Evolutionary conservation across 2,797 vertebrate genomes (phyloP).

Genomic region (Liparis tanakae): DNA sequence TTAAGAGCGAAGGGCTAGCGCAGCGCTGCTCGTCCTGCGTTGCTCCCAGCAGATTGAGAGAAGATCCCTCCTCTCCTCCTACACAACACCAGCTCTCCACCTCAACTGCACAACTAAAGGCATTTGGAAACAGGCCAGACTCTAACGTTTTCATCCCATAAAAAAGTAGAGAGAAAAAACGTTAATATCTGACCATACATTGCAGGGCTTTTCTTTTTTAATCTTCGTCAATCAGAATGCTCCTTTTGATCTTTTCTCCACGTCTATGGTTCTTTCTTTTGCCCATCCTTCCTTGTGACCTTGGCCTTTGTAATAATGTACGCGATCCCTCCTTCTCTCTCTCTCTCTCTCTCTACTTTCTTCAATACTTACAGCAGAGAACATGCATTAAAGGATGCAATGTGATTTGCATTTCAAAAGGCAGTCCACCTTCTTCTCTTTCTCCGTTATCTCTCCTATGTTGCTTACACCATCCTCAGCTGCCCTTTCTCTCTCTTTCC

Average conservation of each 20-base stretch:
- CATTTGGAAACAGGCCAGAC: conserved; percentile 51
- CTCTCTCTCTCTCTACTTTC: conserved; percentile 14
- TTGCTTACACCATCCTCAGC: conserved; percentile 24
- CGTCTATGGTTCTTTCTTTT: conserved; percentile 19
- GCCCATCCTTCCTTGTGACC: too few species aligned
- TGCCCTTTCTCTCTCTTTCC: conserved; percentile 31
- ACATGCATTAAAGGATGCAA: conserved; percentile 58
- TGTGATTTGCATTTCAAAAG: conserved; percentile 64
- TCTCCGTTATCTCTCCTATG: conserved; percentile 9
- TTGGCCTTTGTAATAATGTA: conserved; percentile 44
- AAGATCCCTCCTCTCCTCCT: conserved; percentile 63
- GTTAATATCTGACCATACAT: conserved; percentile 17
- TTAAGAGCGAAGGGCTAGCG: conserved; percentile 42
- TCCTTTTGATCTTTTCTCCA: conserved; percentile 8
- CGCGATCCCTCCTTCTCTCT: conserved; percentile 39
- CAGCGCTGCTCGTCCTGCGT: conserved; percentile 62
- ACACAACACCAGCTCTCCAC: conserved; percentile 56
- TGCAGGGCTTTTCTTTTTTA: neutral
- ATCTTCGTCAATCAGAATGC: conserved; percentile 7
- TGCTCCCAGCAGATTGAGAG: conserved; percentile 67
- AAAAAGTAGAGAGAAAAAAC: conserved; percentile 31
- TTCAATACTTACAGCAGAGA: conserved; percentile 50
- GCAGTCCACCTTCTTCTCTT: conserved; percentile 54
- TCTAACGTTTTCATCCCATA: conserved; percentile 27
- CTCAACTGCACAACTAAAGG: conserved; percentile 48